A percentile compares a stretch with the other conserved stretches of the same genome.
Evolutionary conservation across 2,113 vertebrate species (phyloP).

Genomic region (Cryptomyrus ogoouensis): DNA sequence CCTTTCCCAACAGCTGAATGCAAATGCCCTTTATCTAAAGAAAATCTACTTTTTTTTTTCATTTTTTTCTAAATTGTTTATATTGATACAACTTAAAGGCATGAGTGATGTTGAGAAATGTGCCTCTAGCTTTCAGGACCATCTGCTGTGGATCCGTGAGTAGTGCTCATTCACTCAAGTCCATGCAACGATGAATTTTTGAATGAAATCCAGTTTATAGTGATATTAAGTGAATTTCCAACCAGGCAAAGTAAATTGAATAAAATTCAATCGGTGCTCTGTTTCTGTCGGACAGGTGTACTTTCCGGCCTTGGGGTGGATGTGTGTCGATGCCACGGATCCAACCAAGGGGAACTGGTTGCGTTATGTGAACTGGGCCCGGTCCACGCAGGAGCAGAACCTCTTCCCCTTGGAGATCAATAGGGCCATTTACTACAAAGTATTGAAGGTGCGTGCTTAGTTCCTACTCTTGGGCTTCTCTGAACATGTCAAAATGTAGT

Average conservation of each 20-base stretch:
- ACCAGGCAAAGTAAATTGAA: background rate
- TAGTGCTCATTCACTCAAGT: background rate
- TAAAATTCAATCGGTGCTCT: background rate
- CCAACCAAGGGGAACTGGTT: slow-evolving; percentile 87
- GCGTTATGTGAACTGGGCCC: slow-evolving; percentile 87
- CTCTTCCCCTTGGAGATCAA: slow-evolving; percentile 89
- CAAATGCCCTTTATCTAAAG: background rate
- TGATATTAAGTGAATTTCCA: background rate
- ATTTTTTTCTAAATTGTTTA: background rate
- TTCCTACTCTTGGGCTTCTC: background rate
- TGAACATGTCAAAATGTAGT: background rate
- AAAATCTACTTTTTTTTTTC: background rate
- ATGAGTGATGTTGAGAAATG: background rate
- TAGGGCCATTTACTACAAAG: slow-evolving; percentile 89
- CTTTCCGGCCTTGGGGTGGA: slow-evolving; percentile 85
- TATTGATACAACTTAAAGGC: background rate
- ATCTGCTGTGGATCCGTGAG: background rate
- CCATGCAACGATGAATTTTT: background rate
- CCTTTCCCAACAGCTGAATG: background rate
- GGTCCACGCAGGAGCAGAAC: slow-evolving; percentile 82
- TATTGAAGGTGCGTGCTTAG: slow-evolving; percentile 69
- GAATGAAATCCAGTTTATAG: background rate
- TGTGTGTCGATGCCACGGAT: slow-evolving; percentile 90
- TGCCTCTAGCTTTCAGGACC: background rate
- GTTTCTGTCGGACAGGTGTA: slow-evolving; percentile 61